These are phyloP conservation scores for Knipowitschia caucasica DNA, from an alignment of 2,797 vertebrate genomes.

Conservation along the genomic window DNA sequence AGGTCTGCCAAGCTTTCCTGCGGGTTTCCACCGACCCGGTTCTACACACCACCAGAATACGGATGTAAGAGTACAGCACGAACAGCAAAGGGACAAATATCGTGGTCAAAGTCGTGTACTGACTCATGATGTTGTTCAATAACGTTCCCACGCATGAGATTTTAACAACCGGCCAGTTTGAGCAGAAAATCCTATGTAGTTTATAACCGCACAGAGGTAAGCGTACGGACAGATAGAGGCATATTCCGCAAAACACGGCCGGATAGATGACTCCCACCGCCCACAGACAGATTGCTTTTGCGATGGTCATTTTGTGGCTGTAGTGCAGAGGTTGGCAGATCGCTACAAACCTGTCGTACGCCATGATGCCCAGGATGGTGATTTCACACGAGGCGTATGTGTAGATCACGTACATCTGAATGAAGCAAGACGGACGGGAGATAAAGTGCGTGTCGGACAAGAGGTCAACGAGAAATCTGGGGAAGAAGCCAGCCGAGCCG, in stretches of 20 bases:
- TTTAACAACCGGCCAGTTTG: constrained; percentile 29
- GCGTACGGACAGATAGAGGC: not conserved
- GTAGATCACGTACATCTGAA: constrained; percentile 56
- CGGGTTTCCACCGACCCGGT: constrained; percentile 15
- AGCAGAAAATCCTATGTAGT: constrained; percentile 21
- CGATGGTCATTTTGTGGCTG: constrained; percentile 36
- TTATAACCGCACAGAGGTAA: constrained; percentile 20
- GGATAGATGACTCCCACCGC: constrained; percentile 10
- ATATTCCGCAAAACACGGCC: not conserved
- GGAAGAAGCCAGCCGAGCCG: constrained; percentile 53
- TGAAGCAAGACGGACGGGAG: constrained; percentile 40
- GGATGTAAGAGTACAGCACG: constrained; percentile 22
- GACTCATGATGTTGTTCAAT: constrained; percentile 6
- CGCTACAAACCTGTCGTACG: constrained; percentile 55
- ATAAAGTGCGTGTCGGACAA: constrained; percentile 47
- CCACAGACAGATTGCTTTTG: not conserved
- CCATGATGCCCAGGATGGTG: constrained; percentile 52
- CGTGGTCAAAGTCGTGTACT: not conserved
- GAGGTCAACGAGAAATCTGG: constrained; percentile 51
- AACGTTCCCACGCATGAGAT: constrained; percentile 20
- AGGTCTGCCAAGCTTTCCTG: constrained; percentile 28
- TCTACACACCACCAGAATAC: constrained; percentile 18
- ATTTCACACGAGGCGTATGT: constrained; percentile 54
- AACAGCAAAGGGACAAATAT: constrained; percentile 15
- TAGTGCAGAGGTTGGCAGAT: constrained; percentile 60